Base-by-base conservation (phyloP, 2,888 invertebrate genomes). In the Cryptosula pallasiana region DNA sequence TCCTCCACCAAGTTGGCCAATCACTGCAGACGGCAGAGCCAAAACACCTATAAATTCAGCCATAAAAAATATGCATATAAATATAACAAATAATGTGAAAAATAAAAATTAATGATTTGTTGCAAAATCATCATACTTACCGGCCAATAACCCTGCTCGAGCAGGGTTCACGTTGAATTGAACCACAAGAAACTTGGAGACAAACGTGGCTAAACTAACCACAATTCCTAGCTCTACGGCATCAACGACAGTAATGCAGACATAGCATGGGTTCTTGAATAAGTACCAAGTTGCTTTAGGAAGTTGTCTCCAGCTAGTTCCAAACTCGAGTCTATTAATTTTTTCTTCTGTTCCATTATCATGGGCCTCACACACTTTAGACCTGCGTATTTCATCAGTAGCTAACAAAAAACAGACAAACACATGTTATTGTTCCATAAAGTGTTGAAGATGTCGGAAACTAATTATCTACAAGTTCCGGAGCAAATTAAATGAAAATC, bases 181-280 rank as follows among this genome's bases (percentile, higher is more conserved):
- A 35, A 71, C 72, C 70, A 76, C 76, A 27, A 77, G 58, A 35
- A 74, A 71, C 35, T 77, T 77, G 5, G 77, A 76, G 13, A 75
- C 75, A 36, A 76, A 77, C 16, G 74, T 72, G 34, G 75, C 73
- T 71, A 77, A 74, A 29, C 75, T 77, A 0, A 73, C 69, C 55
- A 75, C 74, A 55, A 76, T 69, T 72, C 75, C 69, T 54, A 58
- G 71, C 36, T 76, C 75, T 23, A 72, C 71, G 54, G 34, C 16
- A 35, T 34, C 71, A 72, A 71, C 75, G 55, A 77, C 25, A 13
- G 73, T 69, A 27, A 75, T 57, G 57, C 72, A 73, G 27, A 77
- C 36, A 72, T 72, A 77, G 55, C 73, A 71, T 32, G 74, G 75
- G 58, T 76, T 77, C 36, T 69, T 73, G 57, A 77, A 32, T 27